Percentiles rank a stretch among this genome's conserved stretches.
Evolutionary conservation across 2,113 vertebrate species (phyloP).

Genomic region (Hucho hucho): DNA sequence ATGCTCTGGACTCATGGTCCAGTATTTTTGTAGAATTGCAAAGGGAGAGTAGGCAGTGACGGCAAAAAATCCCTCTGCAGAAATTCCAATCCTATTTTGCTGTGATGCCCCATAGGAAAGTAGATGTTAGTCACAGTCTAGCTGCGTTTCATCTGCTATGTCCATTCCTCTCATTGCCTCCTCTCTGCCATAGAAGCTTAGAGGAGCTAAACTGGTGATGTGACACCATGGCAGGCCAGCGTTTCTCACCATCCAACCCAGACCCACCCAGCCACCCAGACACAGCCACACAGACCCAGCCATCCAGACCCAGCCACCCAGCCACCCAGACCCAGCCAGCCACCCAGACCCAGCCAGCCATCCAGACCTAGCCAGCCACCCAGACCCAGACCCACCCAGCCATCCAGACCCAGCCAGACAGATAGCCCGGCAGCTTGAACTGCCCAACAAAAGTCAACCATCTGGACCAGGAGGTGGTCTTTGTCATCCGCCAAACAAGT

Average conservation of each 20-base stretch:
- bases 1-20: neutral
- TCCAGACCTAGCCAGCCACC: neutral
- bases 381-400: neutral
- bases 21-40: neutral
- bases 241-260: no score
- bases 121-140: slow-evolving; percentile 33
- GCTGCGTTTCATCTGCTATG: slow-evolving; percentile 38
- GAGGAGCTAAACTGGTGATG: slow-evolving; percentile 20
- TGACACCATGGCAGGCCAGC: slow-evolving; percentile 17
- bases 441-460: no score
- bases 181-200: slow-evolving; percentile 13
- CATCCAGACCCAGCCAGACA: neutral
- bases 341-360: neutral
- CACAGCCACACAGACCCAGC: no score
- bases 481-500: no score
- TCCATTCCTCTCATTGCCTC: slow-evolving; percentile 32
- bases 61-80: slow-evolving; percentile 4
- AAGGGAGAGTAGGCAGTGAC: neutral
- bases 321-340: neutral
- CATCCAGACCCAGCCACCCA: neutral
- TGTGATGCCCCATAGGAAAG: slow-evolving; percentile 26
- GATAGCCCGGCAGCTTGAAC: neutral
- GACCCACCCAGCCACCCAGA: no score
- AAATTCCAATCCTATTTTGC: slow-evolving; percentile 40
- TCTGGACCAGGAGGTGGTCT: no score